Base-by-base conservation (phyloP, 2,888 invertebrate species). In the Troilus luridus region DNA sequence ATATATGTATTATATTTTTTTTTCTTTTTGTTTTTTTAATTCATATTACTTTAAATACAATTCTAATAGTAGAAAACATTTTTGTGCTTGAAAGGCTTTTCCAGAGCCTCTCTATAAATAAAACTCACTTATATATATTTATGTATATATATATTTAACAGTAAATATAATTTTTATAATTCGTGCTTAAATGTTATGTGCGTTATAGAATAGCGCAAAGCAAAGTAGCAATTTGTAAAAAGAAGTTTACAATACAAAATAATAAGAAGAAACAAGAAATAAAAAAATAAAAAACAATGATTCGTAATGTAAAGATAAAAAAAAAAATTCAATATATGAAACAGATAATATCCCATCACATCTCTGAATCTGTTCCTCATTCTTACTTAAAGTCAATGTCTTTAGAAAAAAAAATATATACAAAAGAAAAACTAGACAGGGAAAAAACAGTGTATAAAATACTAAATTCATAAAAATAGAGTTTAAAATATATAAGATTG, bases 141-240 rank as follows among this genome's bases (percentile, higher is more conserved):
- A 62, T 19, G 14, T 62, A 21, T 21, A 19, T n/a, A 41, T 81
- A 81, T 81, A 81, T 81, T 81, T 54, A 81, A 81, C 81, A 81
- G 54, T 56, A 81, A 56, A 81, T 81, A 54, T 81, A 54, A 81
- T 54, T 81, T 54, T 81, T 81, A 81, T 81, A 81, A 81, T 81
- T 81, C 81, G 81, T 81, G 81, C 81, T 81, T 81, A 81, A 81
- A 81, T 81, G 54, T 81, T 54, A 81, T 81, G 81, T 81, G 81
- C 81, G 81, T 81, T 81, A 81, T 54, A 81, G 81, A 56, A 81
- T 81, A 81, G 81, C 81, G 81, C 81, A 81, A 81, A 81, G 81
- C 81, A 81, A 81, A 81, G 54, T 81, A 81, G 81, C 81, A 81
- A 19, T 81, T 81, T 81, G 41, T 54, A 81, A 54, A 54, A 81